Evolutionary conservation across 2,797 vertebrate genomes (phyloP), one percentile per base, ranked within the genome.

Genomic region (Echeneis naucrates): DNA sequence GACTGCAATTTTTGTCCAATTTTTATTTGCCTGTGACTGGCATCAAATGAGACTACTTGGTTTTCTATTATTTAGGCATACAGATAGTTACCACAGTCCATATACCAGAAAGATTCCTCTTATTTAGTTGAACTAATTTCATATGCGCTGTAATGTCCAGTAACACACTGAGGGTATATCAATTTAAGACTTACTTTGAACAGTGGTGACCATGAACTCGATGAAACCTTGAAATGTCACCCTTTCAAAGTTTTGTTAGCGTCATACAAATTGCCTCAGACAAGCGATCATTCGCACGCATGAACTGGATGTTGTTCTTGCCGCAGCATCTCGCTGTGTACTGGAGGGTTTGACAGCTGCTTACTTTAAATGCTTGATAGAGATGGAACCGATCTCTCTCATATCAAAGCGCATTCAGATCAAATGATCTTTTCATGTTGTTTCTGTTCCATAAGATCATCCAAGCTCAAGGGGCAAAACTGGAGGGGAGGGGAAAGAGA

Each of bases 371-470:
- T 19, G 17, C 26, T 40, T 5, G 10, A 57, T 9, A 11, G 23
- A 26, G 10, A n/a, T 26, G n/a, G 21, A 40, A 21, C 35, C 17
- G 23, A 54, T 7, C 17, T 45, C 17, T n/a, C 48, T 7, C 24
- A 60, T 44, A 23, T 37, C 17, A 26, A 19, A 50, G 33, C 11
- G 13, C 38, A 69, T 59, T 3, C 26, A 16, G 8, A 54, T 61
- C 16, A 57, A 38, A 21, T 55, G 21, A 40, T 38, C 2, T 19
- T 48, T 55, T 55, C 11, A 51, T 55, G 21, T 26, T 47, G 33
- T 7, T 50, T 64, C 17, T 60, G 42, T 24, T 40, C 51, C 26
- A 57, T 47, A 21, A 54, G 47, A 10, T 27, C 16, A 27, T 74
- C 19, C 35, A 44, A 21, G 56, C 24, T 60, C 8, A 42, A 64